These are phyloP conservation scores for Pseudomyrmex pallidus DNA, from an alignment of 1,140 invertebrate genomes.

Conservation along the genomic window DNA sequence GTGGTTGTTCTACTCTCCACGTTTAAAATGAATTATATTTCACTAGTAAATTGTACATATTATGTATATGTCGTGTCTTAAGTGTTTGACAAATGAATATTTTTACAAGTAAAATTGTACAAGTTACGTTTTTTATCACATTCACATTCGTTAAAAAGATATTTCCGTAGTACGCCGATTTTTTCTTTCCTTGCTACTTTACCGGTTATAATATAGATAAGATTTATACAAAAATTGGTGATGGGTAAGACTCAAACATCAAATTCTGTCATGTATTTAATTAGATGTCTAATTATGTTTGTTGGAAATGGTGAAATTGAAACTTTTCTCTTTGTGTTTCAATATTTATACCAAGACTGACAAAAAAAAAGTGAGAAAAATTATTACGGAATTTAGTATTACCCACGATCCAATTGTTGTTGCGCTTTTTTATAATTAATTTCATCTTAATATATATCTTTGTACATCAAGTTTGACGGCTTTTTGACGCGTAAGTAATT, in stretches of 20 bases:
- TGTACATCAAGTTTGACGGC: constrained; percentile 1
- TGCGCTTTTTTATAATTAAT: constrained; percentile 26
- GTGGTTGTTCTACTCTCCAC: neutral
- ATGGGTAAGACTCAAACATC: neutral
- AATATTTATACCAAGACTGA: too few species aligned
- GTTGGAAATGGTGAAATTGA: neutral
- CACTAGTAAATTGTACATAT: neutral
- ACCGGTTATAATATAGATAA: neutral
- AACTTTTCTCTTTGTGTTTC: too few species aligned
- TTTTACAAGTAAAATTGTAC: neutral
- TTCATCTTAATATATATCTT: constrained; percentile 17
- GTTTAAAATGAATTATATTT: neutral
- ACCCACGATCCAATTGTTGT: constrained; percentile 34
- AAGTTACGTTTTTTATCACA: constrained; percentile 19
- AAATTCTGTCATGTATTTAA: neutral
- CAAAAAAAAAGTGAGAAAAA: neutral
- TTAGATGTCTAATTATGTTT: neutral
- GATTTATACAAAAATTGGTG: constrained; percentile 26
- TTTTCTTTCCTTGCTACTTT: constrained; percentile 49
- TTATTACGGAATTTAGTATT: constrained; percentile 1
- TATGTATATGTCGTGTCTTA: neutral
- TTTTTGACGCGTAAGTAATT: constrained; percentile 19
- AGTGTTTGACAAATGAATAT: too few species aligned
- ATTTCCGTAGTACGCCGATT: constrained; percentile 8
- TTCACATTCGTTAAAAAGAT: neutral